A percentile compares a stretch with the other conserved stretches of the same genome.
Evolutionary conservation across 2,113 vertebrate genomes (phyloP).

Genomic region (Mormoops blainvillei): DNA sequence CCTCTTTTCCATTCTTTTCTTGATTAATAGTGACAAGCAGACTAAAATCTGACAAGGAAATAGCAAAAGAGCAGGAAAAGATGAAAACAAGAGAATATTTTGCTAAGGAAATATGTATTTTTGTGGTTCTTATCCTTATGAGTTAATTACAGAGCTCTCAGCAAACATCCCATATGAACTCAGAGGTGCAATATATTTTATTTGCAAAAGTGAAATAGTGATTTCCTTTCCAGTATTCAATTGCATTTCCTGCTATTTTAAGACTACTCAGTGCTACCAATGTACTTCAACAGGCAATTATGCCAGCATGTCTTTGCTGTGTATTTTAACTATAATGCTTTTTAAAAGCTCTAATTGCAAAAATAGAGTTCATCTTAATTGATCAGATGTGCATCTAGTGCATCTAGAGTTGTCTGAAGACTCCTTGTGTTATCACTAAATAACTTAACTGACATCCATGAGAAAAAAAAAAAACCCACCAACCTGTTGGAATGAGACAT

Average conservation of each 20-base stretch:
- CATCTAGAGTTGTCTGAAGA: slow-evolving; percentile 30
- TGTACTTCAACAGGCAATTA: slow-evolving; percentile 67
- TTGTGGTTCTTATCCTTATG: slow-evolving; percentile 49
- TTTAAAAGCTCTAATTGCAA: slow-evolving; percentile 66
- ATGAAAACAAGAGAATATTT: slow-evolving; percentile 52
- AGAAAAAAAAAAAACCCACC: neutral
- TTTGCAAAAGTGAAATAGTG: slow-evolving; percentile 66
- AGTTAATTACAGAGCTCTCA: slow-evolving; percentile 72
- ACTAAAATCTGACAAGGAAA: slow-evolving; percentile 42
- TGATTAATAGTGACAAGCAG: slow-evolving; percentile 39
- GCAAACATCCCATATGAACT: slow-evolving; percentile 69
- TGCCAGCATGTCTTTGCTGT: slow-evolving; percentile 65
- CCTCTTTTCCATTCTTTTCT: neutral
- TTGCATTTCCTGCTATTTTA: slow-evolving; percentile 72
- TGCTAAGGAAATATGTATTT: slow-evolving; percentile 63
- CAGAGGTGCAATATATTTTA: slow-evolving; percentile 63
- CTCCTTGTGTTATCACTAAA: slow-evolving; percentile 27
- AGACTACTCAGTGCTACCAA: slow-evolving; percentile 66
- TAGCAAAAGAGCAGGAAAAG: slow-evolving; percentile 11
- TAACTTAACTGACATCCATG: neutral
- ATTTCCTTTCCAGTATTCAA: slow-evolving; percentile 58
- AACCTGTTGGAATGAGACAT: neutral
- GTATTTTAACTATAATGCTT: slow-evolving; percentile 69
- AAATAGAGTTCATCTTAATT: slow-evolving; percentile 57
- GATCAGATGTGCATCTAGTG: slow-evolving; percentile 45